phyloP scores from a whole-genome alignment of 2,888 invertebrate genomes.

The Ellobium chinense region DNA sequence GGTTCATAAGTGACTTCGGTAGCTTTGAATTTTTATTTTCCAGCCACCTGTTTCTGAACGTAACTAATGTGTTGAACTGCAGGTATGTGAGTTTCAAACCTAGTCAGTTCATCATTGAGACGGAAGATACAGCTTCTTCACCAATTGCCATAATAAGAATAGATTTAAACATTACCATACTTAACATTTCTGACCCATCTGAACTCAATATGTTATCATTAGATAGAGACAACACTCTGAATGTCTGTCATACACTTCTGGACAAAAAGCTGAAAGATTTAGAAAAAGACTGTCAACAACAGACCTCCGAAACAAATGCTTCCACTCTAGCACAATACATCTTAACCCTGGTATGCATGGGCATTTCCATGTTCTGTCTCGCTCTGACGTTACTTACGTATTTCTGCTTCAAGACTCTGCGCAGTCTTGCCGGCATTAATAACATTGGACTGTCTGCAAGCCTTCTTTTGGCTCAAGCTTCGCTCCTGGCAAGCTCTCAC shows the following conservation, averaged over 20 bases:
- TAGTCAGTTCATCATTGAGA: background rate
- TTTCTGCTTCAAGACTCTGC: background rate
- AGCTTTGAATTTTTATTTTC: too few species aligned
- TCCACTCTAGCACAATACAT: background rate
- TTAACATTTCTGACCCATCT: background rate
- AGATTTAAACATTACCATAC: background rate
- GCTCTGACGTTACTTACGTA: slow-evolving; percentile 23
- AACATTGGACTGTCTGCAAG: slow-evolving; percentile 8
- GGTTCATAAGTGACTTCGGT: too few species aligned
- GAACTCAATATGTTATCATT: slow-evolving; percentile 4
- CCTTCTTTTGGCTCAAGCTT: slow-evolving; percentile 2
- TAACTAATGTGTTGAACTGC: background rate
- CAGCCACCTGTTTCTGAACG: background rate
- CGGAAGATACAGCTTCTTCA: background rate
- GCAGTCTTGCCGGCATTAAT: slow-evolving; percentile 15
- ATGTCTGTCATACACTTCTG: slow-evolving; percentile 2
- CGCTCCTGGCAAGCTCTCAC: slow-evolving; percentile 1
- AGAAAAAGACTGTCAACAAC: background rate
- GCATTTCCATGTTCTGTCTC: slow-evolving; percentile 1
- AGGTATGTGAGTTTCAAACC: background rate
- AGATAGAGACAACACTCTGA: slow-evolving; percentile 7
- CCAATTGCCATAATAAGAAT: background rate
- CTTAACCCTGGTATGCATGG: background rate
- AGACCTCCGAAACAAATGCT: background rate
- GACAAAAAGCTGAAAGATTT: background rate